Percentiles rank a stretch among this genome's conserved stretches.
Evolutionary conservation across 64 coral and sea anemone species (phyloP).

Genomic region (Actinia tenebrosa): DNA sequence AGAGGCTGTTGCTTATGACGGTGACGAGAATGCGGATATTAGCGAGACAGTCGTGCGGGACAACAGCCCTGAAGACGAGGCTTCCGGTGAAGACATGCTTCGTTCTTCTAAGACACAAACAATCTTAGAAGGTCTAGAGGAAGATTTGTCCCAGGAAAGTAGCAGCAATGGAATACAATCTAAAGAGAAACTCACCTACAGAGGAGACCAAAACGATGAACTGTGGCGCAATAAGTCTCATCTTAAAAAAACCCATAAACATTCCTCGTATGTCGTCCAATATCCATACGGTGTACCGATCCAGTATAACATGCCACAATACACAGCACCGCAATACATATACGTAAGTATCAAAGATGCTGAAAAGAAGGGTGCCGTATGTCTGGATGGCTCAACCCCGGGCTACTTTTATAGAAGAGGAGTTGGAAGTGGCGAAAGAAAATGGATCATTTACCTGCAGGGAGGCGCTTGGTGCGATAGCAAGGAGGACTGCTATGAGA

Average conservation of each 20-base stretch:
- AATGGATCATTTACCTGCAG: conserved; percentile 83
- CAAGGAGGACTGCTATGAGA: conserved; percentile 34
- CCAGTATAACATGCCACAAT: neutral
- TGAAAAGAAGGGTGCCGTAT: conserved; percentile 59
- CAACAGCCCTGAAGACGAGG: neutral
- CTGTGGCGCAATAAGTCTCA: neutral
- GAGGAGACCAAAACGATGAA: neutral
- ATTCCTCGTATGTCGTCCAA: neutral
- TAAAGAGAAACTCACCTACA: neutral
- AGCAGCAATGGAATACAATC: neutral
- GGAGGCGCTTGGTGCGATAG: conserved; percentile 84
- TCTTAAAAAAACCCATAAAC: neutral
- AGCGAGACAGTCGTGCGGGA: neutral
- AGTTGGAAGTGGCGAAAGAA: conserved; percentile 31
- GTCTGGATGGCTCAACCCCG: conserved; percentile 73
- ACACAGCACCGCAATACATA: conserved; percentile 3
- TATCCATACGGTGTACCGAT: neutral
- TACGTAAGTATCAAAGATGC: conserved; percentile 34
- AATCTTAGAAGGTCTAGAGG: neutral
- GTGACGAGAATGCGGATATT: neutral
- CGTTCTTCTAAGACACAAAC: neutral
- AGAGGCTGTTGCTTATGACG: neutral
- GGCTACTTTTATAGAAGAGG: conserved; percentile 66
- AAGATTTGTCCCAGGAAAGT: neutral
- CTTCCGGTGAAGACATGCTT: neutral